Evolutionary conservation across 1,140 invertebrate species (phyloP).

Genomic region (Drosophila malerkotliana): DNA sequence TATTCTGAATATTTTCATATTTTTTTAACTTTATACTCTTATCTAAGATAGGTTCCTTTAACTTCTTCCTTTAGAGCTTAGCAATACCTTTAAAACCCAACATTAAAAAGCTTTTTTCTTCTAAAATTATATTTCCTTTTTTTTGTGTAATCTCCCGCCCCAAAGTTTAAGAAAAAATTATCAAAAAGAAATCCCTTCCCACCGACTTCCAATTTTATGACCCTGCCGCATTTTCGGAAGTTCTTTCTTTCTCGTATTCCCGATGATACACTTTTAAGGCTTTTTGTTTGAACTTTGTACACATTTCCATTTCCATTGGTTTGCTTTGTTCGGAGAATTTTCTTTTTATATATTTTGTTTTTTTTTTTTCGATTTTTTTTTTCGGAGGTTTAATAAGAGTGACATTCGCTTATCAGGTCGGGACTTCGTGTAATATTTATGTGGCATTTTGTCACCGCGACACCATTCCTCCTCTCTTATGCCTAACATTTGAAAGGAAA

Average conservation of each 20-base stretch:
- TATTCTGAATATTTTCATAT: no score
- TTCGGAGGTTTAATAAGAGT: constrained; percentile 50
- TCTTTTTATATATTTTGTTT: constrained; percentile 38
- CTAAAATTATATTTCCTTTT: not conserved
- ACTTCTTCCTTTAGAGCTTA: not conserved
- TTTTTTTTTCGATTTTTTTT: constrained; percentile 9
- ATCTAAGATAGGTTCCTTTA: no score
- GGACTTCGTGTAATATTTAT: constrained; percentile 73
- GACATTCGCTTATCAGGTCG: constrained; percentile 73
- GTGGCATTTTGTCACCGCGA: constrained; percentile 74
- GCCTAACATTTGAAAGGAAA: constrained; percentile 65
- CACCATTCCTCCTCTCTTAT: constrained; percentile 51
- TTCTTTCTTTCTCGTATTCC: constrained; percentile 35
- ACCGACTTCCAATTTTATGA: constrained; percentile 30
- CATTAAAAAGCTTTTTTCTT: not conserved
- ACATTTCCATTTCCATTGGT: constrained; percentile 54
- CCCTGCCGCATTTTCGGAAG: constrained; percentile 46
- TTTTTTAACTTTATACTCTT: no score
- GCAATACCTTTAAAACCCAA: not conserved
- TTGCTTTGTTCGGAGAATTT: constrained; percentile 56
- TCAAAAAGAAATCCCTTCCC: constrained; percentile 22
- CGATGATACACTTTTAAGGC: constrained; percentile 27
- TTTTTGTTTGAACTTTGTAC: constrained; percentile 42
- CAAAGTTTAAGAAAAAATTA: constrained; percentile 6
- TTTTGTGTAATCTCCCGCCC: not conserved